These are phyloP conservation scores for Apoda limacodes DNA, from an alignment of 2,888 invertebrate genomes.

Conservation along the genomic window DNA sequence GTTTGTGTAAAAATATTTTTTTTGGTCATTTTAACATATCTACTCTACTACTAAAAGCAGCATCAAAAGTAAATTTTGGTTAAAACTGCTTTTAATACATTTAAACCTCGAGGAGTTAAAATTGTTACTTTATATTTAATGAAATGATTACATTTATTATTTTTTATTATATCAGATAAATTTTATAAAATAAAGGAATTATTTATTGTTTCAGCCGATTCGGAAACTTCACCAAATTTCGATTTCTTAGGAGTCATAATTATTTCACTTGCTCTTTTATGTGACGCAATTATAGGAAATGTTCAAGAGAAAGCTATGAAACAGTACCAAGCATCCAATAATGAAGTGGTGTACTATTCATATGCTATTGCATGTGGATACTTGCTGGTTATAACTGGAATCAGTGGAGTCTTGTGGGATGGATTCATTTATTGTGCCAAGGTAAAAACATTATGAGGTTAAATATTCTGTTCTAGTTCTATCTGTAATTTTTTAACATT, in stretches of 20 bases:
- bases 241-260: conserved; percentile 77
- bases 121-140: too few relatives aligned
- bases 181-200: conserved; percentile 5
- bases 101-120: too few relatives aligned
- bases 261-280: conserved; percentile 87
- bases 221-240: conserved; percentile 80
- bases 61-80: too few relatives aligned
- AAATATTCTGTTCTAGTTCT: too few relatives aligned
- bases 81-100: too few relatives aligned
- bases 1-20: too few relatives aligned
- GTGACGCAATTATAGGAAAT: conserved; percentile 97
- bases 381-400: conserved; percentile 77
- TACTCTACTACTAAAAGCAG: too few relatives aligned
- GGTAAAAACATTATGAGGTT: too few relatives aligned
- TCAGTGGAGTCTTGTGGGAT: conserved; percentile 78
- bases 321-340: conserved; percentile 82
- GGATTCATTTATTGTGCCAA: conserved; percentile 82
- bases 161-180: too few relatives aligned
- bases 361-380: conserved; percentile 90
- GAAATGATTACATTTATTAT: too few relatives aligned
- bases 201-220: conserved; percentile 71
- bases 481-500: too few relatives aligned
- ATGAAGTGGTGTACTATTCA: conserved; percentile 93
- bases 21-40: too few relatives aligned
- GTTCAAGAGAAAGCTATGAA: conserved; percentile 97